Evolutionary conservation across 2,888 invertebrate species (phyloP).

Genomic region (Dioctria linearis): DNA sequence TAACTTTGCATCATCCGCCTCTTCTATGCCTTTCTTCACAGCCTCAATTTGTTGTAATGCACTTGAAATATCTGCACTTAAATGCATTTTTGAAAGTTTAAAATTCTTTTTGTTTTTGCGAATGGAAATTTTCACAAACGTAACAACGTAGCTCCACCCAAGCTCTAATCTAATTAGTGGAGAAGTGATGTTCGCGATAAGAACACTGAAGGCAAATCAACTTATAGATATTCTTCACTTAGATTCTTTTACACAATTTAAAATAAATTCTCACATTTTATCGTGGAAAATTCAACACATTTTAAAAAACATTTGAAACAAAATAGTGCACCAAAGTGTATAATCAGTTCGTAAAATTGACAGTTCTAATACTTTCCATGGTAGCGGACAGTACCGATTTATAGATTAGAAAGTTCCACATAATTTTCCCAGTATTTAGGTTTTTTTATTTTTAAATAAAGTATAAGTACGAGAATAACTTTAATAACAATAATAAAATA

Average conservation of each 20-base stretch:
- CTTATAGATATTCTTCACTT: neutral
- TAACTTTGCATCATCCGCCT: conserved; percentile 86
- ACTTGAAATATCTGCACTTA: conserved; percentile 83
- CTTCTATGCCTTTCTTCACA: conserved; percentile 88
- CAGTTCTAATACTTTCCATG: conserved; percentile 24
- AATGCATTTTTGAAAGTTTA: conserved; percentile 65
- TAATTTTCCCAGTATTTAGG: too few species aligned
- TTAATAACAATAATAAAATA: too few species aligned
- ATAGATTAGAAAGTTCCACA: too few species aligned
- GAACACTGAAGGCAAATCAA: neutral
- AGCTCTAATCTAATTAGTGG: conserved; percentile 33
- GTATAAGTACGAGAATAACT: too few species aligned
- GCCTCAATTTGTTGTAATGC: conserved; percentile 91
- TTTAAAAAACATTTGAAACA: neutral
- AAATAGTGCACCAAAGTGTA: neutral
- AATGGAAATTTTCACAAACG: conserved; percentile 17
- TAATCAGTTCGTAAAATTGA: conserved; percentile 14
- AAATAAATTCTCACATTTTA: conserved; percentile 23
- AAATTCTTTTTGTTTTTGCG: neutral
- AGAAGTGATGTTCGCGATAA: neutral
- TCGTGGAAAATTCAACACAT: neutral
- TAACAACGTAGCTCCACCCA: conserved; percentile 11
- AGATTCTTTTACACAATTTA: neutral
- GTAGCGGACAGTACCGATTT: neutral
- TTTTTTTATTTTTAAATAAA: too few species aligned